A percentile compares a stretch with the other conserved stretches of the same genome.
phyloP scores from a whole-genome alignment of 2,888 invertebrate species.

The Spodoptera picta region DNA sequence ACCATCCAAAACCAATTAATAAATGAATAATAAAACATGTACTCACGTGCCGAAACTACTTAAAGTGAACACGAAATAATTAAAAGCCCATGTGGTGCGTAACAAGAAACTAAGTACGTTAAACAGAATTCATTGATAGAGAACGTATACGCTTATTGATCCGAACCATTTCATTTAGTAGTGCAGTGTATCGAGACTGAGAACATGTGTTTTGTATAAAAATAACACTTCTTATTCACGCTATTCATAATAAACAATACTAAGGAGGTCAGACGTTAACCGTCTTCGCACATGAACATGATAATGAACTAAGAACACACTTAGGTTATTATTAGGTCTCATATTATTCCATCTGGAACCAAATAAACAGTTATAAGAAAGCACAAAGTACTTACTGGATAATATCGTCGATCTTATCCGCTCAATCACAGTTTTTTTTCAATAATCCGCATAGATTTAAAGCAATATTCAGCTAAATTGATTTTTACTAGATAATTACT shows the following conservation, averaged over 20 bases:
- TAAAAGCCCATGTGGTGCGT: not conserved
- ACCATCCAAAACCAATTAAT: not conserved
- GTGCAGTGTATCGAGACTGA: conserved; percentile 31
- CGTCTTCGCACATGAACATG: conserved; percentile 35
- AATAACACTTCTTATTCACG: conserved; percentile 45
- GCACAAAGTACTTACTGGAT: conserved; percentile 40
- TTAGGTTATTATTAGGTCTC: conserved; percentile 41
- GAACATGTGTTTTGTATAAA: conserved; percentile 56
- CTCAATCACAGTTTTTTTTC: conserved; percentile 26
- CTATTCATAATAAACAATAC: conserved; percentile 55
- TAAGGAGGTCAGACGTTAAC: conserved; percentile 54
- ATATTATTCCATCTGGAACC: conserved; percentile 16
- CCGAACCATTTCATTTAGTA: conserved; percentile 41
- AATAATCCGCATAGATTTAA: conserved; percentile 13
- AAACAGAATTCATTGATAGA: conserved; percentile 23
- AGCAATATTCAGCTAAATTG: conserved; percentile 26
- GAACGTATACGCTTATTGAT: conserved; percentile 43
- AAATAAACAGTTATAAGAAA: conserved; percentile 4
- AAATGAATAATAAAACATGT: not conserved
- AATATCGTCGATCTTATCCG: conserved; percentile 11
- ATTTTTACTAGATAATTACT: conserved; percentile 12
- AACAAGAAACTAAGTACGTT: conserved; percentile 1
- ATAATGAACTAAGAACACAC: conserved; percentile 36
- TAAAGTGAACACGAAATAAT: not conserved
- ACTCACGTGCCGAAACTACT: not conserved